A percentile compares a stretch with the other conserved stretches of the same genome.
Evolutionary conservation across 1,140 invertebrate species (phyloP).

Genomic region (Meloidogyne hapla): DNA sequence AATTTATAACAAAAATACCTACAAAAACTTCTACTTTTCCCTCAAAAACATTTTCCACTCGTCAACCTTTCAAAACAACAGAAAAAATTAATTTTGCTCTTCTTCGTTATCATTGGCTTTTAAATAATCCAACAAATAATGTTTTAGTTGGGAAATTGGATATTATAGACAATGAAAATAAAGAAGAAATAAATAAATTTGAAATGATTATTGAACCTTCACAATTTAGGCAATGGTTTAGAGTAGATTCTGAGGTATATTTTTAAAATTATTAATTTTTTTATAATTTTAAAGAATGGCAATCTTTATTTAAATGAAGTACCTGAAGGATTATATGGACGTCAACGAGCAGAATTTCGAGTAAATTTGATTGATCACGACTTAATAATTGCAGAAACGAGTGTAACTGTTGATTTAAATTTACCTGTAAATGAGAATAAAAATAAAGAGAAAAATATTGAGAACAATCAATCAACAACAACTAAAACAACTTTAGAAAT

Average conservation of each 20-base stretch:
- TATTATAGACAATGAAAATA: neutral
- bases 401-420: constrained; percentile 37
- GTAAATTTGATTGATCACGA: constrained; percentile 20
- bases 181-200: constrained; percentile 3
- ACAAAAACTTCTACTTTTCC: neutral
- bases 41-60: neutral
- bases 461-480: constrained; percentile 5
- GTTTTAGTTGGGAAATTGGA: constrained; percentile 29
- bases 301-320: constrained; percentile 37
- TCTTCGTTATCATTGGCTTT: constrained; percentile 31
- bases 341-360: constrained; percentile 37
- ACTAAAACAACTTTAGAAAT: constrained; percentile 1
- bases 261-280: neutral
- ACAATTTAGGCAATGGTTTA: constrained; percentile 39
- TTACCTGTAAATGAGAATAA: constrained; percentile 19
- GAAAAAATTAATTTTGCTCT: constrained; percentile 26
- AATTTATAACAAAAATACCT: neutral
- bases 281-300: constrained; percentile 5
- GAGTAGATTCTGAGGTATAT: constrained; percentile 26
- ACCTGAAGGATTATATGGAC: constrained; percentile 28
- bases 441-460: neutral
- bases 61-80: neutral
- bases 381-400: constrained; percentile 2
- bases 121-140: constrained; percentile 19
- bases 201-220: constrained; percentile 32